Conservation (phyloP, 1,140 invertebrate genomes). For the Bombus soroeensis region DNA sequence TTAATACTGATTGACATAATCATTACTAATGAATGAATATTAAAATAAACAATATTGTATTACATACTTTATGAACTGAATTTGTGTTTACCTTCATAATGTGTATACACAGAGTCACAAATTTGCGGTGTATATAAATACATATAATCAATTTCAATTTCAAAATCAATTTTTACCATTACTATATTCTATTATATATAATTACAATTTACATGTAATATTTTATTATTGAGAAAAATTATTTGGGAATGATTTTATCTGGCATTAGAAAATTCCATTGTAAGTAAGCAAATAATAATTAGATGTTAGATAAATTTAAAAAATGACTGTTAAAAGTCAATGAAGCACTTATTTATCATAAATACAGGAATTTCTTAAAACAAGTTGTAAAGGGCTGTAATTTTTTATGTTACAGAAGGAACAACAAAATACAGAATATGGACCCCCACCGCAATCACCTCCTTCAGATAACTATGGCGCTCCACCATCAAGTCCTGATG, state of each 20-base stretch:
- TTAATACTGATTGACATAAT: no score
- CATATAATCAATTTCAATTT: no score
- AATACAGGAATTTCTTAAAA: background rate
- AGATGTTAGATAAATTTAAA: no score
- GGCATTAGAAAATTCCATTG: no score
- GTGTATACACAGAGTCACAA: background rate
- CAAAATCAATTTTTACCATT: no score
- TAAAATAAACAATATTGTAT: background rate
- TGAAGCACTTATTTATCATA: no score
- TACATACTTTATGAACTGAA: background rate
- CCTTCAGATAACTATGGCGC: conserved; percentile 80
- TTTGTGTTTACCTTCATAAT: background rate
- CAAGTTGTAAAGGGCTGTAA: background rate
- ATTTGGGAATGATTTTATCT: no score
- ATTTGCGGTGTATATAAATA: no score
- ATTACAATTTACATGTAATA: background rate
- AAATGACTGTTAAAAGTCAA: no score
- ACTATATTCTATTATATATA: background rate
- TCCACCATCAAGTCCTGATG: conserved; percentile 71
- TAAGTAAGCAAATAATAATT: no score
- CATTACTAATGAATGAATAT: background rate
- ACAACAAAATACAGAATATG: conserved; percentile 78
- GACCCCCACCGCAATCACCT: conserved; percentile 76
- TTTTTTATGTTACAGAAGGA: conserved; percentile 73
- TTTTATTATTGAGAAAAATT: background rate